phyloP scores from a whole-genome alignment of 2,888 invertebrate genomes.

The Pedicia rivosa region DNA sequence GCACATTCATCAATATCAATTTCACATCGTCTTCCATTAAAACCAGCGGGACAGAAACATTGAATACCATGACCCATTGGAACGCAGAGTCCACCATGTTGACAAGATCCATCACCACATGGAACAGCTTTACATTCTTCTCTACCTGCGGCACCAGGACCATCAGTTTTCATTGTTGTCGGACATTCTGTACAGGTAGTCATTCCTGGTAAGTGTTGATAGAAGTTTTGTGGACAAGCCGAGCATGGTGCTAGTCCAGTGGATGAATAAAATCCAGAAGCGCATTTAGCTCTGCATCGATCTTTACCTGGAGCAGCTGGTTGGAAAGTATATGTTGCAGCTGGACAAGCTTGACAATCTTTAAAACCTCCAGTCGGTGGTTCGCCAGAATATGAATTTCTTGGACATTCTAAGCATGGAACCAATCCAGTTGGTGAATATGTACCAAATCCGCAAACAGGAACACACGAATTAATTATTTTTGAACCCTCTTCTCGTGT shows the following conservation, averaged over 20 bases:
- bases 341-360: conserved; percentile 85
- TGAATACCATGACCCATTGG: conserved; percentile 79
- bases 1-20: conserved; percentile 90
- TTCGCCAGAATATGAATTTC: conserved; percentile 76
- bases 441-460: conserved; percentile 91
- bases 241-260: conserved; percentile 90
- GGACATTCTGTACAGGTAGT: conserved; percentile 81
- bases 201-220: conserved; percentile 71
- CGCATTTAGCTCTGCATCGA: conserved; percentile 74
- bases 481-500: conserved; percentile 84
- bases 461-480: conserved; percentile 69
- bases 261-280: conserved; percentile 78
- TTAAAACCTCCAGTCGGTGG: conserved; percentile 84
- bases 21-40: conserved; percentile 85
- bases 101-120: conserved; percentile 75
- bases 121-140: conserved; percentile 79
- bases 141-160: conserved; percentile 59
- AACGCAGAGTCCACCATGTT: conserved; percentile 81
- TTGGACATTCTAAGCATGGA: conserved; percentile 85
- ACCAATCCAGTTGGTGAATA: conserved; percentile 89
- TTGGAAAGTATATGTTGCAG: conserved; percentile 78
- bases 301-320: conserved; percentile 75
- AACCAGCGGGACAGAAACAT: conserved; percentile 89
- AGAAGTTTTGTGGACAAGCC: conserved; percentile 82
- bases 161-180: conserved; percentile 74